A percentile compares a stretch with the other conserved stretches of the same genome.
Conservation (phyloP, 2,113 vertebrate genomes). For the Odocoileus virginianus region DNA sequence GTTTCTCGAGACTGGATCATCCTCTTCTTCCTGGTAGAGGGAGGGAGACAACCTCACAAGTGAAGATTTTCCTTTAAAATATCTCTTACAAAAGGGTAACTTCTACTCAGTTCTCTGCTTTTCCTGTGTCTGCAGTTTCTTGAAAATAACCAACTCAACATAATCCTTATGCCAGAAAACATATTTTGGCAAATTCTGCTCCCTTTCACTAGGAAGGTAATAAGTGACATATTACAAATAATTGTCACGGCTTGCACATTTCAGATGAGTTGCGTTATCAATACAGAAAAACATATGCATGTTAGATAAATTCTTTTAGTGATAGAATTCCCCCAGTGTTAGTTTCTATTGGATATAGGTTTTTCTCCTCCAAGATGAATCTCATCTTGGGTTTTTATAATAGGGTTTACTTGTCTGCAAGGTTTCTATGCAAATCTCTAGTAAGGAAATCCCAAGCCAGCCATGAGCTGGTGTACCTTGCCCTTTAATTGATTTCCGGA, state of each 20-base stretch:
- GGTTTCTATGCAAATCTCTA: slow-evolving; percentile 66
- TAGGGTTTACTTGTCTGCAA: slow-evolving; percentile 25
- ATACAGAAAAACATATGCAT: not conserved
- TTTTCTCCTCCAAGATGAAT: slow-evolving; percentile 16
- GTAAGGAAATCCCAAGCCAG: slow-evolving; percentile 58
- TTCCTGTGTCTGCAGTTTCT: not conserved
- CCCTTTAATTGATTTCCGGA: slow-evolving; percentile 74
- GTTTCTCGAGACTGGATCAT: not conserved
- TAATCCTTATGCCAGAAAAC: not conserved
- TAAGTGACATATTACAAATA: not conserved
- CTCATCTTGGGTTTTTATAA: slow-evolving; percentile 3
- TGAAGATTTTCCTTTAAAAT: not conserved
- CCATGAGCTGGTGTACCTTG: slow-evolving; percentile 57
- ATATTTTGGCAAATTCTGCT: not conserved
- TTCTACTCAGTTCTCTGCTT: not conserved
- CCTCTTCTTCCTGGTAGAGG: not conserved
- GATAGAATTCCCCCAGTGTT: not conserved
- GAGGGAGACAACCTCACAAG: not conserved
- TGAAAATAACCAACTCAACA: not conserved
- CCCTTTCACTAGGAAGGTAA: not conserved
- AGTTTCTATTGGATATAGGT: not conserved
- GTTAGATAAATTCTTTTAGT: not conserved
- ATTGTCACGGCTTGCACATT: not conserved
- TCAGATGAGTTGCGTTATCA: not conserved
- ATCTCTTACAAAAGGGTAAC: not conserved